These are phyloP conservation scores for Neoniphon sammara DNA, from an alignment of 2,797 vertebrate species.

Conservation along the genomic window DNA sequence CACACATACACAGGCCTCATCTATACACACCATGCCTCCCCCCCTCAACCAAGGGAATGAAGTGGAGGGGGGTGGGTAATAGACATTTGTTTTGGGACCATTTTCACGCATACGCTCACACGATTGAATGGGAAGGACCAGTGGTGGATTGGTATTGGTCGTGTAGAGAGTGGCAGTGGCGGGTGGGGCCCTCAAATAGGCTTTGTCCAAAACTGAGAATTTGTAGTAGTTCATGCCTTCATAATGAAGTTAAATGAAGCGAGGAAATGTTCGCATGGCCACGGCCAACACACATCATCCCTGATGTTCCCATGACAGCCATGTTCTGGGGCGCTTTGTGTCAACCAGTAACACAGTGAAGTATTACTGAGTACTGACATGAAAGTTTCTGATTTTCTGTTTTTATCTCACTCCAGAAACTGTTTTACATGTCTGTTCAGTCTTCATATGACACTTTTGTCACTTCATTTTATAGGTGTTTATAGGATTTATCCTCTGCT, in stretches of 20 bases:
- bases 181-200: constrained; percentile 63
- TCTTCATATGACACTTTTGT: not conserved
- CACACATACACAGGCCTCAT: constrained; percentile 51
- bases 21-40: constrained; percentile 43
- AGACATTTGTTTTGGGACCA: constrained; percentile 78
- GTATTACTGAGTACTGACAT: not conserved
- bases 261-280: constrained; percentile 78
- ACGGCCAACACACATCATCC: constrained; percentile 71
- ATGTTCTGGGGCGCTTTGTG: constrained; percentile 37
- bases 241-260: constrained; percentile 88
- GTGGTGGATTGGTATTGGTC: constrained; percentile 59
- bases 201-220: constrained; percentile 86
- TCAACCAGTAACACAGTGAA: constrained; percentile 42
- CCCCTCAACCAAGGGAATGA: constrained; percentile 45
- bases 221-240: constrained; percentile 87
- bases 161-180: constrained; percentile 51
- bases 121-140: constrained; percentile 72
- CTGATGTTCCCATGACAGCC: constrained; percentile 70
- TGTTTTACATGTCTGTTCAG: not conserved
- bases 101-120: constrained; percentile 70
- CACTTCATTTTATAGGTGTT: too few relatives aligned
- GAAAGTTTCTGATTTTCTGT: constrained; percentile 44
- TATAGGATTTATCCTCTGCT: not conserved
- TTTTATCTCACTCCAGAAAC: constrained; percentile 23
- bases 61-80: constrained; percentile 46